Percentiles rank a stretch among this genome's conserved stretches.
Conservation (phyloP, 2,888 invertebrate species). For the Cinara cedri region DNA sequence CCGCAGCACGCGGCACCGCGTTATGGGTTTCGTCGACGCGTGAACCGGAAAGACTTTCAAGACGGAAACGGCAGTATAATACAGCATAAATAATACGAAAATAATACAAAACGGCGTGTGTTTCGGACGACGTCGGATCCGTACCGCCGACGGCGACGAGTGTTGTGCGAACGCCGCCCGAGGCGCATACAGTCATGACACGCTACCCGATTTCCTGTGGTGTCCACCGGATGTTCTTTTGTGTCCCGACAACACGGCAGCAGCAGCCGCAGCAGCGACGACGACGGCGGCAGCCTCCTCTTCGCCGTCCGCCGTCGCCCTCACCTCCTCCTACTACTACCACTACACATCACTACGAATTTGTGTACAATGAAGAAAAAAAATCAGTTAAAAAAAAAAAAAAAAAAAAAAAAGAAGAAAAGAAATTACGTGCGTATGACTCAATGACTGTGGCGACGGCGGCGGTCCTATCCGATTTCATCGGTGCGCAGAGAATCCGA, state of each 20-base stretch:
- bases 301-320: not conserved
- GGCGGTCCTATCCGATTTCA: constrained; percentile 55
- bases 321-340: not conserved
- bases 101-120: too few relatives aligned
- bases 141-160: not conserved
- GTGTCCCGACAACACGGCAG: constrained; percentile 32
- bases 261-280: constrained; percentile 14
- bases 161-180: constrained; percentile 45
- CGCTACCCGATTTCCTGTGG: constrained; percentile 57
- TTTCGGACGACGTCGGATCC: not conserved
- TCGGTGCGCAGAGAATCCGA: constrained; percentile 55
- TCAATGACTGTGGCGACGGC: constrained; percentile 48
- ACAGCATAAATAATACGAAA: not conserved
- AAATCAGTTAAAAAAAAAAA: not conserved
- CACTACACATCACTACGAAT: not conserved
- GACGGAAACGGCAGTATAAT: not conserved
- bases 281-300: constrained; percentile 22
- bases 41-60: not conserved
- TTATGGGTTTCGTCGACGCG: too few relatives aligned
- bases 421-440: constrained; percentile 53
- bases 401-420: constrained; percentile 9
- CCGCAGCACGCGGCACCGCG: too few relatives aligned
- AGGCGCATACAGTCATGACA: constrained; percentile 40
- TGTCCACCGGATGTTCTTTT: constrained; percentile 57
- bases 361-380: constrained; percentile 10